Base-by-base conservation (phyloP, 2,797 vertebrate species). In the Rhinophrynus dorsalis region DNA sequence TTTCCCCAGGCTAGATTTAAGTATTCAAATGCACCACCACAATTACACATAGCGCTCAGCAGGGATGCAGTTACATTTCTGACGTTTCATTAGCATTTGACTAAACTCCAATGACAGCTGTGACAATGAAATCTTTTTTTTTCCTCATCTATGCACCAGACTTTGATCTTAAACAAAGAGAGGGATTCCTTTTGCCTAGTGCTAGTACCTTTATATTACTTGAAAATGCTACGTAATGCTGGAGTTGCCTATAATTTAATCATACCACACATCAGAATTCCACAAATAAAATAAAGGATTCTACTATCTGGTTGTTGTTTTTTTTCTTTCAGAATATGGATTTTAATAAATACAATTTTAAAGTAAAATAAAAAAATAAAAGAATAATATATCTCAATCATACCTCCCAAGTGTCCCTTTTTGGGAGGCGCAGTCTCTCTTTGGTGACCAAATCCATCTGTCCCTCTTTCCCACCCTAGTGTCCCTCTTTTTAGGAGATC, bases 41-140 rank as follows among this genome's bases (percentile, higher is more conserved):
- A 72, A 63, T 73, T 1, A 47, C 40, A 80, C 63, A 63, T 64
- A 65, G 72, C 51, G 75, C 63, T 77, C 76, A 69, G 71, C 72
- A 58, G 81, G 73, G 75, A 80, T 29, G 64, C 76, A 79, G 35
- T 45, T 51, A 45, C 61, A 33, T 56, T 76, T 68, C 30, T 3
- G 70, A 78, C 72, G 76, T 20, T 83, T 75, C 57, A 78, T 78
- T 71, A 75, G 37, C 73, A 77, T 74, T 67, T 77, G 80, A 56
- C 55, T 2, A 8, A 75, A 74, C 65, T 75, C 68, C 81, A 75
- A 78, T 38, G 77, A 48, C 63, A 42, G 64, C 20, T 74, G 74
- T 70, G 79, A 79, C 35, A 77, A 76, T 81, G 74, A 76, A 54
- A 73, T 52, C 69, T 68, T 64, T 44, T 61, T 44, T 13, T 44